phyloP scores from a whole-genome alignment of 2,888 invertebrate species.

The Limnephilus lunatus region DNA sequence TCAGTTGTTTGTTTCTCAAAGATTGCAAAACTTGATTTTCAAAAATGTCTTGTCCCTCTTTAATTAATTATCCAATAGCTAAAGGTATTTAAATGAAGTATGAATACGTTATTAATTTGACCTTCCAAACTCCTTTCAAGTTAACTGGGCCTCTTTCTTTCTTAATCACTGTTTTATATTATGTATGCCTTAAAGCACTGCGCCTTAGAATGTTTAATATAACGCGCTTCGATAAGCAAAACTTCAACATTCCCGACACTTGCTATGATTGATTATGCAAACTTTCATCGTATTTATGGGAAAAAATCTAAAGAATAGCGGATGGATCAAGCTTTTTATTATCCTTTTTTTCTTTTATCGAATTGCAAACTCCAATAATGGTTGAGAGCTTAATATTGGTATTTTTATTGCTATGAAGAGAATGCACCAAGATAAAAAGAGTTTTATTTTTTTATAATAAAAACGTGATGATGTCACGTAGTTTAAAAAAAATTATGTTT shows the following conservation, averaged over 20 bases:
- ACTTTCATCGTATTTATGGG: background rate
- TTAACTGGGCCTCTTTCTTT: background rate
- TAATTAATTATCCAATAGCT: too few species aligned
- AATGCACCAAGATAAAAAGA: background rate
- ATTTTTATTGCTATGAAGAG: background rate
- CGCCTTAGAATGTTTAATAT: constrained; percentile 17
- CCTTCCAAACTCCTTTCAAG: background rate
- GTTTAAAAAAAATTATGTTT: too few species aligned
- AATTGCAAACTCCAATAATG: background rate
- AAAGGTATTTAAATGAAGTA: too few species aligned
- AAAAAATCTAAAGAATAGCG: background rate
- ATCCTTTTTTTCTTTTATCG: background rate
- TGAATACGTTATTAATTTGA: too few species aligned
- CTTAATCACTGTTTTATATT: background rate
- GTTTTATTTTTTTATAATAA: too few species aligned
- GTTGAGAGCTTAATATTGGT: background rate
- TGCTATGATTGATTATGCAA: constrained; percentile 32
- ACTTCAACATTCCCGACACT: constrained; percentile 37
- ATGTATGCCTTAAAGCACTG: background rate
- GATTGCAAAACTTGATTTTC: too few species aligned
- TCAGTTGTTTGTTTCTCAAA: too few species aligned
- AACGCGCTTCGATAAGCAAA: constrained; percentile 36
- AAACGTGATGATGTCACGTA: too few species aligned
- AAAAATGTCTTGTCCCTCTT: too few species aligned
- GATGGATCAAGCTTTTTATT: background rate